Evolutionary conservation across 2,797 vertebrate genomes (phyloP), one percentile per base, ranked within the genome.

Genomic region (Cryptoblepharus egeriae): DNA sequence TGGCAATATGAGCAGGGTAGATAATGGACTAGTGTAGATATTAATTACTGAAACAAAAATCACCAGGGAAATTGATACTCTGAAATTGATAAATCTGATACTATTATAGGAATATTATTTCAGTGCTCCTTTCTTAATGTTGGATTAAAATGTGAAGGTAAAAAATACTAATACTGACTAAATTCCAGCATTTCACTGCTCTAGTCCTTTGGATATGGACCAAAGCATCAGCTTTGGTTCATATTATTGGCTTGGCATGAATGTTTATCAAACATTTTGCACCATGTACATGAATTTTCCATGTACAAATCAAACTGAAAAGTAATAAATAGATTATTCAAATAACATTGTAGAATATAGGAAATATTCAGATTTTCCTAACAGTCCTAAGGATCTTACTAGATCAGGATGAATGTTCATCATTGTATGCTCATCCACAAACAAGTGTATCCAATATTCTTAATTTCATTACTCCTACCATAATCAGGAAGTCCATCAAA

Each of bases 391-490:
- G 22, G 49, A 65, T 45, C 45, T 83, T 71, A 67, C 15, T 73
- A 35, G 64, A 67, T 67, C 57, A 58, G 24, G 64, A 67, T 5
- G 32, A 73, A 73, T 67, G 52, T 73, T 39, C 16, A 32, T 45
- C 24, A 71, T n/a, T 85, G 68, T 55, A 89, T 57, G 74, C 86
- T 90, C 84, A 78, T 73, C 73, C 0, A 0, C 86, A 86, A 89
- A 75, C 84, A 93, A 87, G 81, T 88, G 88, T 87, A 94, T 89
- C 89, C 69, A 82, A 89, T 86, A 65, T 83, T 94, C 49, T 93
- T 94, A 94, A 95, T 94, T 94, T 92, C 86, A 94, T 95, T 95
- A 93, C 85, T 90, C 65, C 81, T 88, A 81, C 88, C 90, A 89
- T 93, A 94, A 92, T 92, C 91, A 94, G 93, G 90, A 95, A 95